Conservation (phyloP, 2,888 invertebrate genomes). For the Lycocerus yunnanus region DNA sequence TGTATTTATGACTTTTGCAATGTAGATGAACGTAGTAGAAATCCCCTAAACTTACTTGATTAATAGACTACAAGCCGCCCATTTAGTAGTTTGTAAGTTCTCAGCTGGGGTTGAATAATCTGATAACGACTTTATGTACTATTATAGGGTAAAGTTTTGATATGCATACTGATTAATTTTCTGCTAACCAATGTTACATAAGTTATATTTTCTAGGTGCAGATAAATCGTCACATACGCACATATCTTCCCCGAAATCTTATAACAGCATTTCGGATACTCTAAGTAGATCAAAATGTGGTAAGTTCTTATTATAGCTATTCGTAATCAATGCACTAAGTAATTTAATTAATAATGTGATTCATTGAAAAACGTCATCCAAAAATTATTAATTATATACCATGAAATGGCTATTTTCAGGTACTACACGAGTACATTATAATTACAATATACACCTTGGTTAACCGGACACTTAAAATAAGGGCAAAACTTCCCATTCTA, state of each 20-base stretch:
- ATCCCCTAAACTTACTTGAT: constrained; percentile 45
- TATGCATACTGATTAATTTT: constrained; percentile 26
- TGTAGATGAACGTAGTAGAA: constrained; percentile 42
- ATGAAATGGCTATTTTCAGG: background rate
- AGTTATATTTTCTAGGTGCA: constrained; percentile 28
- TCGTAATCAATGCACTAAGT: background rate
- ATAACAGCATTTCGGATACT: constrained; percentile 51
- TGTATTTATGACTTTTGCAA: constrained; percentile 46
- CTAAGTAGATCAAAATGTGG: constrained; percentile 52
- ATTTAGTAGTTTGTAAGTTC: constrained; percentile 52
- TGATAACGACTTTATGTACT: constrained; percentile 50
- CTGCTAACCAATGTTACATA: constrained; percentile 11
- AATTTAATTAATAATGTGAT: background rate
- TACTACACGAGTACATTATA: no score
- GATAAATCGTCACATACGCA: constrained; percentile 49
- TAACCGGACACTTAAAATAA: no score
- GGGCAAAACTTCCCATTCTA: no score
- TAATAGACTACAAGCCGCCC: constrained; percentile 52
- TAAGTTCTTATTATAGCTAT: constrained; percentile 45
- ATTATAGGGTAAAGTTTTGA: constrained; percentile 26
- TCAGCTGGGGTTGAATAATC: constrained; percentile 48
- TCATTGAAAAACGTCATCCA: background rate
- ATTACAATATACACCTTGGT: no score
- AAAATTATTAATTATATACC: background rate
- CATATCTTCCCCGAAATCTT: constrained; percentile 48